A percentile compares a stretch with the other conserved stretches of the same genome.
Conservation (phyloP, 2,797 vertebrate genomes). For the Mionectes olivaceus region DNA sequence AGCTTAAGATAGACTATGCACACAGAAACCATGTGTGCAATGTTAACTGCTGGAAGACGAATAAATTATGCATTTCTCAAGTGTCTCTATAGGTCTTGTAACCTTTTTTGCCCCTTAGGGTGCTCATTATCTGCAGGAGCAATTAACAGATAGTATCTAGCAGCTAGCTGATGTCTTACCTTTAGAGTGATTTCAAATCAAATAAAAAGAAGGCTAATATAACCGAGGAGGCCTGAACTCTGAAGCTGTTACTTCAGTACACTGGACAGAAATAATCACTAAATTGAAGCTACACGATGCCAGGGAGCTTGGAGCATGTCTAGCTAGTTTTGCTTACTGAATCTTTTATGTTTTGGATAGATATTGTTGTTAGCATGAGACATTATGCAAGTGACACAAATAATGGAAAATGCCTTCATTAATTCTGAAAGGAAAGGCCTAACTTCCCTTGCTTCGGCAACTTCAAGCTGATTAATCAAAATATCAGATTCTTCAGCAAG, state of each 20-base stretch:
- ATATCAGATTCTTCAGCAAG: background rate
- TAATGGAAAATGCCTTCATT: conserved; percentile 6
- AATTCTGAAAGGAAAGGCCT: background rate
- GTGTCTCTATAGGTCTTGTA: conserved; percentile 3
- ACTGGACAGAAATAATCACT: conserved; percentile 40
- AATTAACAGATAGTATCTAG: conserved; percentile 53
- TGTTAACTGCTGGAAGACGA: background rate
- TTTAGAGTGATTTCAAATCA: conserved; percentile 48
- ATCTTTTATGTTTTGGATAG: background rate
- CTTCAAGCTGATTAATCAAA: conserved; percentile 10
- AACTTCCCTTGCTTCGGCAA: conserved; percentile 14
- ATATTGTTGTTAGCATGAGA: background rate
- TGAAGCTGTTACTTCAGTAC: conserved; percentile 42
- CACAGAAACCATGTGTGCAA: background rate
- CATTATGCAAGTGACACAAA: conserved; percentile 41
- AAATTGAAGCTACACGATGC: conserved; percentile 5
- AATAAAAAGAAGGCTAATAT: conserved; percentile 26
- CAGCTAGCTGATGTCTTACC: conserved; percentile 38
- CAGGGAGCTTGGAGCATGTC: conserved; percentile 13
- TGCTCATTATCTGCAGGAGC: conserved; percentile 36
- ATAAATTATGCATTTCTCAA: conserved; percentile 52
- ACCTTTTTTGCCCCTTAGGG: conserved; percentile 42
- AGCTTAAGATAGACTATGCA: background rate
- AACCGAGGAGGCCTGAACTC: conserved; percentile 31
- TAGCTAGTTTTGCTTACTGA: conserved; percentile 15